phyloP scores from a whole-genome alignment of 2,797 vertebrate genomes.

The Orestias chungarensis region DNA sequence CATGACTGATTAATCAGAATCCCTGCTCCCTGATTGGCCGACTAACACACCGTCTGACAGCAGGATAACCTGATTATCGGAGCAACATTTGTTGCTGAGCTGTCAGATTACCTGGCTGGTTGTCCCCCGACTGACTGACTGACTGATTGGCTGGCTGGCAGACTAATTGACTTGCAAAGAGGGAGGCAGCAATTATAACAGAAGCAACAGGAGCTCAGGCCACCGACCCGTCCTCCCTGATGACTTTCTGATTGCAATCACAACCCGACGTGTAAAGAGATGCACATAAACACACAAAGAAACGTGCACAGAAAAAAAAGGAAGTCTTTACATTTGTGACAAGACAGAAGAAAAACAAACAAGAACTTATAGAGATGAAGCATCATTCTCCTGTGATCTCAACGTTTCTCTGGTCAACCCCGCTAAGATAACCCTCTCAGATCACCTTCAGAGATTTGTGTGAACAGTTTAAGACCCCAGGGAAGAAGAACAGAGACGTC shows the following conservation, averaged over 20 bases:
- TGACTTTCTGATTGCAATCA: slow-evolving; percentile 79
- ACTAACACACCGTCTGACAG: slow-evolving; percentile 24
- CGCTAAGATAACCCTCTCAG: no score
- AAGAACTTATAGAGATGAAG: no score
- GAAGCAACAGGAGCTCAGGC: slow-evolving; percentile 48
- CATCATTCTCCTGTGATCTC: no score
- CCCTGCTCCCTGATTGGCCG: slow-evolving; percentile 32
- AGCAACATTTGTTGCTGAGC: slow-evolving; percentile 6
- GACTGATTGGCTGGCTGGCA: slow-evolving; percentile 40
- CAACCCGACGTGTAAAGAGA: slow-evolving; percentile 28
- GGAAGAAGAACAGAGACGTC: no score
- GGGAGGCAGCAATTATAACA: slow-evolving; percentile 43
- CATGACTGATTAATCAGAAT: neutral
- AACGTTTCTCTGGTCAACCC: no score
- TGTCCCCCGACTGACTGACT: slow-evolving; percentile 36
- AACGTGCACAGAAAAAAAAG: neutral
- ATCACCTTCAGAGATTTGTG: no score
- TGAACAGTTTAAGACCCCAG: no score
- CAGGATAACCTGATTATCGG: slow-evolving; percentile 27
- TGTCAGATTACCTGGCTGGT: slow-evolving; percentile 43
- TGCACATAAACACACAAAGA: slow-evolving; percentile 3
- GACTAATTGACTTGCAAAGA: slow-evolving; percentile 52
- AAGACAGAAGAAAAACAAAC: no score
- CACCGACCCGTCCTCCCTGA: slow-evolving; percentile 47
- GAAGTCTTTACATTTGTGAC: no score